Evolutionary conservation across 2,888 invertebrate species (phyloP).

Genomic region (Agapetus fuscipes): DNA sequence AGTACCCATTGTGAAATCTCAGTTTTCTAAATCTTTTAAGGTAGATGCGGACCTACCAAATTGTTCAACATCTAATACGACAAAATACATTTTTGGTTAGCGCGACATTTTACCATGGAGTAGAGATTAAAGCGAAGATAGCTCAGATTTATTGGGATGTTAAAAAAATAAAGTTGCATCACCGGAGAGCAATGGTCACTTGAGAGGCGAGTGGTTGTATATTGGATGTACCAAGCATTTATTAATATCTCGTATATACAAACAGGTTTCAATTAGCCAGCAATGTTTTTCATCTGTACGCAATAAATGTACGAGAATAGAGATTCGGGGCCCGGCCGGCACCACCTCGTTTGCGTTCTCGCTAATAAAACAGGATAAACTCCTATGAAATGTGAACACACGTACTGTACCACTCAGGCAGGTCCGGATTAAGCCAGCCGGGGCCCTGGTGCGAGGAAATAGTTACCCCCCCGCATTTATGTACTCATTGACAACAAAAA

Average conservation of each 20-base stretch:
- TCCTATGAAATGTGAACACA: too few species aligned
- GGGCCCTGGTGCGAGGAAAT: too few species aligned
- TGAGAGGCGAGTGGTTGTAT: constrained; percentile 15
- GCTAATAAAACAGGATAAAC: too few species aligned
- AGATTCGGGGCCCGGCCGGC: too few species aligned
- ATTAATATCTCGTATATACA: constrained; percentile 8
- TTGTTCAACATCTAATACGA: constrained; percentile 18
- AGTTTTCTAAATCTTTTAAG: too few species aligned
- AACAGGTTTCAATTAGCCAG: constrained; percentile 20
- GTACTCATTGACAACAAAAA: too few species aligned
- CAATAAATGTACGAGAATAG: constrained; percentile 2
- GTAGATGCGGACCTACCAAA: too few species aligned
- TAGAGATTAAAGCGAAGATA: constrained; percentile 19
- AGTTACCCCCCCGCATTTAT: too few species aligned
- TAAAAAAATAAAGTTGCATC: constrained; percentile 18
- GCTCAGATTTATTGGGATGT: constrained; percentile 19
- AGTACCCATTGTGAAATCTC: too few species aligned
- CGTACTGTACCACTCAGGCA: too few species aligned
- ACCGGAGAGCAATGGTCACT: constrained; percentile 16
- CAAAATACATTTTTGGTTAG: constrained; percentile 20
- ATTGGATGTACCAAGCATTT: constrained; percentile 17
- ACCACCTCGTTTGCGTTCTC: too few species aligned
- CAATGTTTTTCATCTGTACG: constrained; percentile 6
- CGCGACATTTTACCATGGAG: constrained; percentile 20
- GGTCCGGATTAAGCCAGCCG: too few species aligned